phyloP scores from a whole-genome alignment of 1,140 invertebrate species.

The Drosophila leontia region DNA sequence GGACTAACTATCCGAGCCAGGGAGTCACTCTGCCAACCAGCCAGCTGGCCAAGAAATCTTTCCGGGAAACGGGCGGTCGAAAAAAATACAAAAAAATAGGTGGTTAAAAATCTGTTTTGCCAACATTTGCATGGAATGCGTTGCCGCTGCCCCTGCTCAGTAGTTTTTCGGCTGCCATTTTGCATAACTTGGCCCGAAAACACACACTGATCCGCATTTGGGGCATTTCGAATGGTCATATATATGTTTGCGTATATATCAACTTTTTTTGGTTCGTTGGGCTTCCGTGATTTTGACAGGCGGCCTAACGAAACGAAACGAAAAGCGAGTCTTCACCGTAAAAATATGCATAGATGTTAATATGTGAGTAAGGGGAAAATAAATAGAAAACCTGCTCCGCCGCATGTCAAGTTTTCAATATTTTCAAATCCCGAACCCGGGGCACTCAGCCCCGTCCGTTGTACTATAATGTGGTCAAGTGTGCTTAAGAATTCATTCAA shows the following conservation, averaged over 20 bases:
- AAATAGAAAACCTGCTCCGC: conserved; percentile 32
- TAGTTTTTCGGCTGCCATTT: conserved; percentile 67
- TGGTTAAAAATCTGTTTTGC: conserved; percentile 79
- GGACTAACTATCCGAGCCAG: conserved; percentile 70
- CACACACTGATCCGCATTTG: conserved; percentile 35
- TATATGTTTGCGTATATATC: conserved; percentile 56
- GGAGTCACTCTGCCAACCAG: conserved; percentile 39
- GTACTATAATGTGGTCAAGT: conserved; percentile 64
- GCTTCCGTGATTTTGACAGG: conserved; percentile 77
- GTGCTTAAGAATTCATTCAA: conserved; percentile 69
- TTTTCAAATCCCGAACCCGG: conserved; percentile 9
- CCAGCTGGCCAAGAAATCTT: conserved; percentile 59
- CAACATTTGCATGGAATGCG: conserved; percentile 80
- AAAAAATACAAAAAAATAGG: conserved; percentile 47
- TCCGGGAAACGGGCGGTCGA: conserved; percentile 40
- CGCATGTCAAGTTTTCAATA: conserved; percentile 51
- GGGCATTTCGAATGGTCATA: conserved; percentile 39
- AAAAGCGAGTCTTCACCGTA: conserved; percentile 29
- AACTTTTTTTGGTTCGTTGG: conserved; percentile 81
- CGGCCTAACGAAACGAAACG: conserved; percentile 53
- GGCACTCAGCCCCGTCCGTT: conserved; percentile 11
- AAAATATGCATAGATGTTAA: conserved; percentile 49
- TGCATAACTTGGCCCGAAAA: conserved; percentile 69
- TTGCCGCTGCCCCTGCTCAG: conserved; percentile 34
- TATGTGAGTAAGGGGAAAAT: conserved; percentile 35